Evolutionary conservation across 1,140 invertebrate genomes (phyloP).

Genomic region (Pogonognathellus flavescens): DNA sequence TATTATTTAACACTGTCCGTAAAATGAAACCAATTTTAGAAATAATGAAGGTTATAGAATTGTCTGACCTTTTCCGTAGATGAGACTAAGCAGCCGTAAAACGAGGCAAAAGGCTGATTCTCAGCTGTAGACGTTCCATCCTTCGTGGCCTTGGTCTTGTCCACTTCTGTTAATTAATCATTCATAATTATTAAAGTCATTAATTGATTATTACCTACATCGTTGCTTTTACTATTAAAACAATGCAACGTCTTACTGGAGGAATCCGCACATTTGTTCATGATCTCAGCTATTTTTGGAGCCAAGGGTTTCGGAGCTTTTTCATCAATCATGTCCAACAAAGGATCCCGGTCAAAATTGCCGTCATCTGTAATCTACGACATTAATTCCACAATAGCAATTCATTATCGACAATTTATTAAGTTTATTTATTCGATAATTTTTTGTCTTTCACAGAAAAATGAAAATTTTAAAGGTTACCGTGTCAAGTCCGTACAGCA

Average conservation of each 20-base stretch:
- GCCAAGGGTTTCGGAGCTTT: conserved; percentile 53
- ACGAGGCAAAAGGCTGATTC: conserved; percentile 37
- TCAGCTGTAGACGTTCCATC: conserved; percentile 1
- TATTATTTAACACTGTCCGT: too few species aligned
- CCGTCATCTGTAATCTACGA: conserved; percentile 44
- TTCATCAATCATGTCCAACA: conserved; percentile 58
- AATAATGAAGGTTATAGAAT: too few species aligned
- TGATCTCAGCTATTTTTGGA: conserved; percentile 57
- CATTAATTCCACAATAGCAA: not conserved
- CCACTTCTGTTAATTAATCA: not conserved
- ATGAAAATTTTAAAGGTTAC: conserved; percentile 17
- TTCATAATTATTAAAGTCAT: not conserved
- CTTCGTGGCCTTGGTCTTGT: conserved; percentile 6
- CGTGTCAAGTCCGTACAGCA: conserved; percentile 39
- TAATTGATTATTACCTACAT: not conserved
- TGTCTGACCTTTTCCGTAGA: conserved; percentile 52
- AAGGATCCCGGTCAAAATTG: conserved; percentile 52
- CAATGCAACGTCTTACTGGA: conserved; percentile 47
- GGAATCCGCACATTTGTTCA: conserved; percentile 53
- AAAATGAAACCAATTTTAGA: too few species aligned
- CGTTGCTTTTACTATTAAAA: not conserved
- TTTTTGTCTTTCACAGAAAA: too few species aligned
- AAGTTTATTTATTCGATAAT: not conserved
- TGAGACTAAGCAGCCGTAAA: conserved; percentile 54
- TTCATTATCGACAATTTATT: not conserved